These are phyloP conservation scores for Aleiodes sp. DNA, from an alignment of 1,140 invertebrate genomes.

Conservation along the genomic window DNA sequence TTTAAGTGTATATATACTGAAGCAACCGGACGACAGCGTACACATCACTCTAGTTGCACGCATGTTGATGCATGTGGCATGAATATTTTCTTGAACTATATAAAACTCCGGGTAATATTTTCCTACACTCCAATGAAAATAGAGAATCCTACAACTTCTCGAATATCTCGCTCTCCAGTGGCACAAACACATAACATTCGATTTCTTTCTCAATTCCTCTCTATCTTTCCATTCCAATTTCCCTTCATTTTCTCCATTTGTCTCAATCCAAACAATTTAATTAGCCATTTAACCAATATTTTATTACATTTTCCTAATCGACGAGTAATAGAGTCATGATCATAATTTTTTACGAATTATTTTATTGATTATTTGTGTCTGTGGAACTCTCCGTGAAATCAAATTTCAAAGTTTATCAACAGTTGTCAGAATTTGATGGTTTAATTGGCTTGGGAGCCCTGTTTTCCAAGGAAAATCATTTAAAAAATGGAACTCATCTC, in stretches of 20 bases:
- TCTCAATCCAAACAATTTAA: background rate
- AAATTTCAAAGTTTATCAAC: too few species aligned
- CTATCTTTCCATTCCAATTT: background rate
- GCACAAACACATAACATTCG: slow-evolving; percentile 24
- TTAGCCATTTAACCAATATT: background rate
- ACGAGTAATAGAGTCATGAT: background rate
- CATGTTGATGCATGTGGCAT: slow-evolving; percentile 44
- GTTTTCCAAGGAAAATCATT: too few species aligned
- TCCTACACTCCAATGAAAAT: background rate
- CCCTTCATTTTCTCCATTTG: background rate
- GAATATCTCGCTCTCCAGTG: slow-evolving; percentile 1
- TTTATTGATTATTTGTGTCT: background rate
- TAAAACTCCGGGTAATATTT: slow-evolving; percentile 30
- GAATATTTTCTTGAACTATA: slow-evolving; percentile 46
- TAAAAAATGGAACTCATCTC: too few species aligned
- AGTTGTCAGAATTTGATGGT: too few species aligned
- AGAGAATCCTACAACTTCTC: too few species aligned
- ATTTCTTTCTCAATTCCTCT: background rate
- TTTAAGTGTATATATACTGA: slow-evolving; percentile 21
- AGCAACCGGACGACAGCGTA: slow-evolving; percentile 8
- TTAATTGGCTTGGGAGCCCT: too few species aligned
- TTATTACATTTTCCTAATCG: background rate
- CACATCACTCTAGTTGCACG: slow-evolving; percentile 21
- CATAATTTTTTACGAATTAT: background rate
- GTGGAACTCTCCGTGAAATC: too few species aligned